phyloP scores from a whole-genome alignment of 30 jellyfish, hydroid and myxozoan species.

The Aurelia aurita region DNA sequence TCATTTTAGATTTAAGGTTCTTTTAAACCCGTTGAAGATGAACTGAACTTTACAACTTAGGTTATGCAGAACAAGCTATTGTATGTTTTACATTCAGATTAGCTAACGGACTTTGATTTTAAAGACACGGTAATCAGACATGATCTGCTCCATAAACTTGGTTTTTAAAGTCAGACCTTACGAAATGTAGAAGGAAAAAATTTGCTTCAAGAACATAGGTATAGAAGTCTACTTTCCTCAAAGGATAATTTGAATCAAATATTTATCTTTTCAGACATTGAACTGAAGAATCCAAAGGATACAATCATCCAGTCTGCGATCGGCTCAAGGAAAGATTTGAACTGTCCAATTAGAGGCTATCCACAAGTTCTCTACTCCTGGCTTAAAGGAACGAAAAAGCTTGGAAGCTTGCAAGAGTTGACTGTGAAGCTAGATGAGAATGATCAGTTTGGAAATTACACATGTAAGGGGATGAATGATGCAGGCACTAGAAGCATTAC shows the following conservation, averaged over 20 bases:
- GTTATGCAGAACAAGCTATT: too few relatives aligned
- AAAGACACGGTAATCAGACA: too few relatives aligned
- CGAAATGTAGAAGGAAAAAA: too few relatives aligned
- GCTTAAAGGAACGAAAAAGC: constrained; percentile 30
- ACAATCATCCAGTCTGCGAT: not conserved
- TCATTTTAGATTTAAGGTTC: too few relatives aligned
- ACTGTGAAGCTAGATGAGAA: not conserved
- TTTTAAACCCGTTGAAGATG: too few relatives aligned
- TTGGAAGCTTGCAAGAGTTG: constrained; percentile 15
- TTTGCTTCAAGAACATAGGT: too few relatives aligned
- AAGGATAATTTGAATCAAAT: not conserved
- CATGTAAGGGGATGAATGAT: constrained; percentile 48
- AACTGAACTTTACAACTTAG: too few relatives aligned
- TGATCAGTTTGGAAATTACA: constrained; percentile 54
- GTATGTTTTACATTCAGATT: too few relatives aligned
- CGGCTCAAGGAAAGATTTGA: constrained; percentile 35
- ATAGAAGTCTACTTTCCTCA: not conserved
- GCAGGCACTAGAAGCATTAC: constrained; percentile 39
- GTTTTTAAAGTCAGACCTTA: too few relatives aligned
- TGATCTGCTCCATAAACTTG: too few relatives aligned
- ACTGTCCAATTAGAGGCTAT: constrained; percentile 58
- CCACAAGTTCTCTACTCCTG: constrained; percentile 44
- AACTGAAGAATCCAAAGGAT: not conserved
- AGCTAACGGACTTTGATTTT: too few relatives aligned
- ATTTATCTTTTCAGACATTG: constrained; percentile 1